Evolutionary conservation across 1,140 invertebrate genomes (phyloP), one percentile per base, ranked within the genome.

Genomic region (Neotoxoptera formosana): DNA sequence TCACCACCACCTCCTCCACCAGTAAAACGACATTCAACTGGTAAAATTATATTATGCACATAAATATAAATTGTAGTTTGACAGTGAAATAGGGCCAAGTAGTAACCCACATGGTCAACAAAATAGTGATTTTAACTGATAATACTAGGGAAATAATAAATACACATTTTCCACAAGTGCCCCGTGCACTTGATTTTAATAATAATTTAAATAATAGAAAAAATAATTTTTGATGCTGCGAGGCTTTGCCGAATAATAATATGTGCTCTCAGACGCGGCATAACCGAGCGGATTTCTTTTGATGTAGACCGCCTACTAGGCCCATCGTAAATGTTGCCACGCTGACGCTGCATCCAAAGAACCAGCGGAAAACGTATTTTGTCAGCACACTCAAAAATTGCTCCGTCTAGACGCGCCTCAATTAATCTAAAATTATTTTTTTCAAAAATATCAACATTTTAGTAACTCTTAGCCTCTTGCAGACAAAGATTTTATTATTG

Each of bases 1-100:
- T 94, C 94, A 25, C 94, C 94, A 8, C 94, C 94, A 91, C 94
- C 94, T 67, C 94, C 94, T 34, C 94, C 94, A 30, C 94, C 94
- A 34, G 94, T 94, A 8, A 93, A 93, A 83, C 94, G 76, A 36
- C 90, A 93, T 93, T 89, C 88, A 14, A 83, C 84, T 30, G 88
- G 94, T 90, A 89, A 94, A 67, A 84, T 41, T 45, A 21, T 41
- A 84, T 84, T 45, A 84, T 84, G 21, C 17, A 93, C 84, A n/a
- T 60, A 30, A 7, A n/a, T n/a, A 67, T 2, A 41, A 41, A 41
- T 67, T 67, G 17, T 67, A 67, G 14, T 67, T 67, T 14, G 30
- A 2, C 4, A 67, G 30, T n/a, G 30, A 4, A n/a, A 67, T 41
- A n/a, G 3, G 4, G 1, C 11, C 6, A n/a, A 14, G 14, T n/a